Percentiles rank a stretch among this genome's conserved stretches.
These are phyloP conservation scores for Oryzias melastigma DNA, from an alignment of 2,113 vertebrate genomes.

Conservation along the genomic window DNA sequence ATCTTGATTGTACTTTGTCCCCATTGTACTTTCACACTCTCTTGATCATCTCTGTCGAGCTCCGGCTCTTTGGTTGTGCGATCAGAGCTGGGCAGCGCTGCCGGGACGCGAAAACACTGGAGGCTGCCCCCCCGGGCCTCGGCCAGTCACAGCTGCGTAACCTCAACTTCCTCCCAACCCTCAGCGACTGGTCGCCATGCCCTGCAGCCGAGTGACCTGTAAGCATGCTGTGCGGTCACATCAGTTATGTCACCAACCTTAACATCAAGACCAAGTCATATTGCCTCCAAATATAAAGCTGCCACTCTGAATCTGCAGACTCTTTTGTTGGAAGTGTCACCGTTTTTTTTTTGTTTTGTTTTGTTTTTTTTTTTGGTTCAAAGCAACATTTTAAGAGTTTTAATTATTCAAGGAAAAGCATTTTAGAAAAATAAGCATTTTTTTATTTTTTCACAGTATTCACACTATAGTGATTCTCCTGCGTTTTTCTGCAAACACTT, in stretches of 20 bases:
- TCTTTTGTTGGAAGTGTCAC: constrained; percentile 11
- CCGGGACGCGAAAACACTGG: constrained; percentile 26
- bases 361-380: constrained; percentile 15
- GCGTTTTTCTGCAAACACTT: too few relatives aligned
- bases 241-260: constrained; percentile 38
- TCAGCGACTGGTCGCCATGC: constrained; percentile 24
- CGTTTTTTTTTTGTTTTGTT: constrained; percentile 14
- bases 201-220: constrained; percentile 39
- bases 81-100: constrained; percentile 25
- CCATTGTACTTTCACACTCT: constrained; percentile 49
- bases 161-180: constrained; percentile 46
- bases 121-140: constrained; percentile 18
- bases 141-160: constrained; percentile 62
- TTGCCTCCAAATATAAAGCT: constrained; percentile 51
- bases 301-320: constrained; percentile 37
- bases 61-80: constrained; percentile 29
- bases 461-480: neutral
- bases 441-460: too few relatives aligned
- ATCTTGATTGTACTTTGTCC: constrained; percentile 20
- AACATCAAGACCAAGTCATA: constrained; percentile 50
- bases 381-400: constrained; percentile 26
- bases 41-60: constrained; percentile 34
- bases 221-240: constrained; percentile 28
- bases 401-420: neutral
- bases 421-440: neutral